Base-by-base conservation (phyloP, 2,797 vertebrate genomes). In the Chaunax sp. region DNA sequence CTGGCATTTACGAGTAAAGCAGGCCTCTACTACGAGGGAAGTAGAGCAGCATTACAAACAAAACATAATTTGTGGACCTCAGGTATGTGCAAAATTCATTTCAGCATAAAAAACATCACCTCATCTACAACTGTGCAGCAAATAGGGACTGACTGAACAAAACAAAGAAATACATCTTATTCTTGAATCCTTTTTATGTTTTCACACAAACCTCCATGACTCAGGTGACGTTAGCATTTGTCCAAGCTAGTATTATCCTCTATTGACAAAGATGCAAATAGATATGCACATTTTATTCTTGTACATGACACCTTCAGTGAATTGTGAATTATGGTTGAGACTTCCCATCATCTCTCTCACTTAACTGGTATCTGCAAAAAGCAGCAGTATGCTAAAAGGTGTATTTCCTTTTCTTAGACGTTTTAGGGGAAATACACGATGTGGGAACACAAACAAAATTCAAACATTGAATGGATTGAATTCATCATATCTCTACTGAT, bases 1-100 rank as follows among this genome's bases (percentile, higher is more conserved):
- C 58, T 77, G 57, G 80, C 59, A 64, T 85, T 76, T 79, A 16
- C 8, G 12, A 69, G 59, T 53, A 60, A 47, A 62, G 56, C n/a
- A 20, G 69, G 52, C 54, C 72, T 41, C 45, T 52, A 28, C 45
- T 47, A 54, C 11, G 14, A 64, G 51, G 20, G 44, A 33, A 67
- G 67, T 30, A 55, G 49, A 51, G 60, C 11, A 3, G 44, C 40
- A 22, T 30, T 26, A 47, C 52, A 68, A 65, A 75, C 15, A 52
- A 73, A 67, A 43, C 20, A 64, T 6, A 41, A 61, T 25, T 28
- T 57, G 37, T 66, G 63, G 43, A 79, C 69, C 69, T 59, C 1
- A 0, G 41, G 69, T n/a, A 54, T 59, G 43, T 13, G 1, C 44
- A 60, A 77, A 47, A 64, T 59, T 49, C 65, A 61, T 71, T 51